phyloP scores from a whole-genome alignment of 2,888 invertebrate species.

The Onchidella celtica region DNA sequence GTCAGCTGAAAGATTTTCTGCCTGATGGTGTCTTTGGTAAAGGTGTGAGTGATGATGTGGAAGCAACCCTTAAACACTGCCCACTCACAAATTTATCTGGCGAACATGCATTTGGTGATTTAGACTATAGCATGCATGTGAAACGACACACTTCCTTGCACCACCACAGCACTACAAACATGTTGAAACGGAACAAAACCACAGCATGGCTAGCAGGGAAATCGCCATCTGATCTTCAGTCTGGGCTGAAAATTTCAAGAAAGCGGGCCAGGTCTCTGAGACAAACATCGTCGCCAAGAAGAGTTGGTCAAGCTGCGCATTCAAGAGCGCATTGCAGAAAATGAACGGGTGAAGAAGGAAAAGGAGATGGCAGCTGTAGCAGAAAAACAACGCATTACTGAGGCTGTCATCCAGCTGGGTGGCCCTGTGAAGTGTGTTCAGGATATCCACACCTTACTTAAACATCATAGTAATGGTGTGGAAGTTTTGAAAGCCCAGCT shows the following conservation, averaged over 20 bases:
- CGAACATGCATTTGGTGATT: slow-evolving; percentile 9
- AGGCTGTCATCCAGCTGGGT: neutral
- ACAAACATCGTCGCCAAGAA: slow-evolving; percentile 5
- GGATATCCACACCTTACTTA: neutral
- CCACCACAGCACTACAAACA: neutral
- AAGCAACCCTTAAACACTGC: neutral
- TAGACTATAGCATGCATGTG: neutral
- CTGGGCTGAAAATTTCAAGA: neutral
- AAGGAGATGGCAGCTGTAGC: neutral
- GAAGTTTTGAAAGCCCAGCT: neutral
- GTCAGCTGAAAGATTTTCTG: slow-evolving; percentile 4
- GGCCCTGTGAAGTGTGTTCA: neutral
- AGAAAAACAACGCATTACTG: neutral
- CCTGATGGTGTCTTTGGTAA: neutral
- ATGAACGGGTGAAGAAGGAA: neutral
- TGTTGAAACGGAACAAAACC: slow-evolving; percentile 1
- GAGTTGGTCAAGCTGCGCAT: neutral
- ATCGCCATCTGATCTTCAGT: neutral
- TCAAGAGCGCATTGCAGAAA: neutral
- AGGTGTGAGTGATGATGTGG: neutral
- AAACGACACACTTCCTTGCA: neutral
- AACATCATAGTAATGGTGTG: neutral
- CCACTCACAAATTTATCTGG: slow-evolving; percentile 1
- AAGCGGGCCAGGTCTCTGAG: neutral
- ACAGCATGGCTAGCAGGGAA: neutral